phyloP scores from a whole-genome alignment of 2,113 vertebrate genomes.

The Dromiciops gliroides region DNA sequence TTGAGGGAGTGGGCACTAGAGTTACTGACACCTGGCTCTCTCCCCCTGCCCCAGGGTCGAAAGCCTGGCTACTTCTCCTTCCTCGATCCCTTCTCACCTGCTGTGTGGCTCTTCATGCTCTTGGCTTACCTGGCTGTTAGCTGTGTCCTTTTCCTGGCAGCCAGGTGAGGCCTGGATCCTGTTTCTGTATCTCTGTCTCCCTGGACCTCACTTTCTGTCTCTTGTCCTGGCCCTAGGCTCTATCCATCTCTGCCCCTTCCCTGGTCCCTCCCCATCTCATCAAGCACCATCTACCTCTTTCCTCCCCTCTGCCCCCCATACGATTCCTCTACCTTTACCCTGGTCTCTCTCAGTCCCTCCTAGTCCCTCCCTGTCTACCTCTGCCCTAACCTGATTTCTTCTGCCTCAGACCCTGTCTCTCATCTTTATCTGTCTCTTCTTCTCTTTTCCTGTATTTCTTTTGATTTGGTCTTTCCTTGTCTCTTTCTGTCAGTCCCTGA shows the following conservation, averaged over 20 bases:
- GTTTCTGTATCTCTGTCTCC: fast-evolving
- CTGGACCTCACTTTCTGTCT: not conserved
- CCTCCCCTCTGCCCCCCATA: not conserved
- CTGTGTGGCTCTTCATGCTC: slow-evolving; percentile 97
- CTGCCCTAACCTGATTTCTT: not conserved
- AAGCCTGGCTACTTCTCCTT: slow-evolving; percentile 97
- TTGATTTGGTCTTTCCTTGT: not conserved
- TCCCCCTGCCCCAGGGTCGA: slow-evolving; percentile 85
- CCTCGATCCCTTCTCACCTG: slow-evolving; percentile 95
- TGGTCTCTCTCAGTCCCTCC: not conserved
- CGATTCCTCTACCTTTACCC: not conserved
- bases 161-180: slow-evolving; percentile 84
- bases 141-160: slow-evolving; percentile 94
- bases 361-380: not conserved
- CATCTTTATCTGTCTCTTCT: not conserved
- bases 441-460: not conserved
- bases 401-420: not conserved
- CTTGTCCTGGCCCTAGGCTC: not conserved
- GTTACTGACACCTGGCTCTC: slow-evolving; percentile 10
- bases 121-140: slow-evolving; percentile 95
- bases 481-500: not conserved
- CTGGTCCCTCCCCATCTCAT: not conserved
- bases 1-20: not conserved
- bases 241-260: not conserved
- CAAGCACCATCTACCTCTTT: not conserved